These are phyloP conservation scores for Pseudorasbora parva DNA, from an alignment of 2,113 vertebrate genomes.

Conservation along the genomic window DNA sequence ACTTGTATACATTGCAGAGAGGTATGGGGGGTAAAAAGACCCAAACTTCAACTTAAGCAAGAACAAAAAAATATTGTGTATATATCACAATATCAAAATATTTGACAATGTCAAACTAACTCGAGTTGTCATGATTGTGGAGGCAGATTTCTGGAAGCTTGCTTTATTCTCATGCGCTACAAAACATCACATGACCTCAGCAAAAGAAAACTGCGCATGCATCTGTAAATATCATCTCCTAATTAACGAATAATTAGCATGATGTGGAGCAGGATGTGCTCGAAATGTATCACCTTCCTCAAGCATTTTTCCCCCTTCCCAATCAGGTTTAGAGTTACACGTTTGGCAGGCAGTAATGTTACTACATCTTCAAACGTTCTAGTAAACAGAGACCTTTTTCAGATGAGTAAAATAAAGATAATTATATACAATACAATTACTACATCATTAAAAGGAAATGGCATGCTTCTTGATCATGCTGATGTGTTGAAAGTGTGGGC, in stretches of 20 bases:
- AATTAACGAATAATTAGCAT: conserved; percentile 43
- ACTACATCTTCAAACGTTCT: neutral
- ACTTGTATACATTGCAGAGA: no score
- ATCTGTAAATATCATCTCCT: conserved; percentile 3
- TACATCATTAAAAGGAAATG: neutral
- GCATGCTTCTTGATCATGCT: neutral
- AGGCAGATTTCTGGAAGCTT: neutral
- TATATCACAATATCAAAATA: no score
- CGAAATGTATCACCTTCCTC: conserved; percentile 5
- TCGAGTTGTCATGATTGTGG: neutral
- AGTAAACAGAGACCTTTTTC: neutral
- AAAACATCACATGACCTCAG: neutral
- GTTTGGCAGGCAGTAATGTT: neutral
- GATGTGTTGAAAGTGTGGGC: neutral
- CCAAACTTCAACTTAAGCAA: neutral
- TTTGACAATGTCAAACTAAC: neutral
- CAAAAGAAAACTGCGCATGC: neutral
- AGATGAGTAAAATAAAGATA: neutral
- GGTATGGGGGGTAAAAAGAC: neutral
- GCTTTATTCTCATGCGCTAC: neutral
- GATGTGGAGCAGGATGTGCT: neutral
- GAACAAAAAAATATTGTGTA: neutral
- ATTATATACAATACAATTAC: neutral
- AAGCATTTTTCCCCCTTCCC: neutral
- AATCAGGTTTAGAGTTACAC: neutral